Percentiles rank a stretch among this genome's conserved stretches.
Evolutionary conservation across 2,113 vertebrate genomes (phyloP).

Genomic region (Onychostruthus taczanowskii): DNA sequence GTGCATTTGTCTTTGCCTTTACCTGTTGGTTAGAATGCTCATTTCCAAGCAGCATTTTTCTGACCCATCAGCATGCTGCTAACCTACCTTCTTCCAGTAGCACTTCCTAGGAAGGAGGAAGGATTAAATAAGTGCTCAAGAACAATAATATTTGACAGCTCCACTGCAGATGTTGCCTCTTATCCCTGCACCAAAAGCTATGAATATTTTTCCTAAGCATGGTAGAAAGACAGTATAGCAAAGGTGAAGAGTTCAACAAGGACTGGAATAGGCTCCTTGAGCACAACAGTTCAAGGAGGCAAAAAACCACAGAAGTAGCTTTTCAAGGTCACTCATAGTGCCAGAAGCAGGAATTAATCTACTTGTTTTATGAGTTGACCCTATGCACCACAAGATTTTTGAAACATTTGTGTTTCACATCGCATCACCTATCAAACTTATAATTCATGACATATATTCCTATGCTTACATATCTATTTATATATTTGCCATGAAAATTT

Average conservation of each 20-base stretch:
- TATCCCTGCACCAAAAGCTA: accelerated
- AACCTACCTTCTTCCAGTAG: background rate
- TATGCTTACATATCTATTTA: background rate
- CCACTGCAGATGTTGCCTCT: background rate
- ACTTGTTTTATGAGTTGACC: background rate
- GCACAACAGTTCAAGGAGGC: background rate
- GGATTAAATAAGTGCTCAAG: background rate
- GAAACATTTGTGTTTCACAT: background rate
- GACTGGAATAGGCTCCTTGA: background rate
- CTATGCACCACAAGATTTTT: background rate
- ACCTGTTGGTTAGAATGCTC: background rate
- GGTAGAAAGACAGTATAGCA: background rate
- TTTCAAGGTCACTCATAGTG: background rate
- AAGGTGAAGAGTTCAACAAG: background rate
- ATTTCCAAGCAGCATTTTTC: background rate
- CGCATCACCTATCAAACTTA: background rate
- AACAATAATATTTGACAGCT: background rate
- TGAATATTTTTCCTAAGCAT: background rate
- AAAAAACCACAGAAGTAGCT: background rate
- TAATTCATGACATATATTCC: background rate
- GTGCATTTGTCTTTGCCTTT: background rate
- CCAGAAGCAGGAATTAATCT: background rate
- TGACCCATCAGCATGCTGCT: background rate
- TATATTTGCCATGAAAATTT: background rate
- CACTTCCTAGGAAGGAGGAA: background rate